Conservation (phyloP, 1,140 invertebrate genomes). For the Lethocerus indicus region DNA sequence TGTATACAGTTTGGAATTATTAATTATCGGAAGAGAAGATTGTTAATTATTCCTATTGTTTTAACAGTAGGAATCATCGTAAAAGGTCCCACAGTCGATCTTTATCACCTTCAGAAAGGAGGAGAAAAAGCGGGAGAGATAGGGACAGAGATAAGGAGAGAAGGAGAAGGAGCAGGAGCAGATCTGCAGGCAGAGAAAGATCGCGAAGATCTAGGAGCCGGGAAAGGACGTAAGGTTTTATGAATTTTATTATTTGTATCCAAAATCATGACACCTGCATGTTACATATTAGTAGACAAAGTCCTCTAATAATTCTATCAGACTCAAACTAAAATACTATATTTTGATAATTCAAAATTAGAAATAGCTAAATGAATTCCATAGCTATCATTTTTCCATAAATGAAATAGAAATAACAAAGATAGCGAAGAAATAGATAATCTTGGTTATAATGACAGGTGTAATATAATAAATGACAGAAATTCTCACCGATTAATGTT, state of each 20-base stretch:
- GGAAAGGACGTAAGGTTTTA: constrained; percentile 25
- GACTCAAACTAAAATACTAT: constrained; percentile 3
- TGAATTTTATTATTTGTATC: background rate
- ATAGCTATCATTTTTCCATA: background rate
- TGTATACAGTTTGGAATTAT: too few relatives aligned
- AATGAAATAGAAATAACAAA: background rate
- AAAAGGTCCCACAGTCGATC: constrained; percentile 18
- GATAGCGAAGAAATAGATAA: too few relatives aligned
- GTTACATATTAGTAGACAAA: too few relatives aligned
- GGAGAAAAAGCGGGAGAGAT: constrained; percentile 18
- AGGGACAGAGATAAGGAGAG: constrained; percentile 20
- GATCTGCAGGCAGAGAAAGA: constrained; percentile 20
- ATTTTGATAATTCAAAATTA: background rate
- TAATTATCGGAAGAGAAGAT: too few relatives aligned
- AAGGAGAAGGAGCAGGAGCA: constrained; percentile 19
- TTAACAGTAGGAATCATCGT: constrained; percentile 12
- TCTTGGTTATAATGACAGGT: too few relatives aligned
- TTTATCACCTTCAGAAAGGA: constrained; percentile 11
- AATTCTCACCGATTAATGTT: too few relatives aligned
- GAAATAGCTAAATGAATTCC: constrained; percentile 4
- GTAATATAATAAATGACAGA: too few relatives aligned
- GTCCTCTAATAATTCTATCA: background rate
- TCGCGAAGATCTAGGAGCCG: constrained; percentile 36
- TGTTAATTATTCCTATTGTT: background rate
- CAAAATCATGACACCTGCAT: too few relatives aligned